A percentile compares a stretch with the other conserved stretches of the same genome.
Evolutionary conservation across 2,888 invertebrate genomes (phyloP).

Genomic region (Leptopterna dolabrata): DNA sequence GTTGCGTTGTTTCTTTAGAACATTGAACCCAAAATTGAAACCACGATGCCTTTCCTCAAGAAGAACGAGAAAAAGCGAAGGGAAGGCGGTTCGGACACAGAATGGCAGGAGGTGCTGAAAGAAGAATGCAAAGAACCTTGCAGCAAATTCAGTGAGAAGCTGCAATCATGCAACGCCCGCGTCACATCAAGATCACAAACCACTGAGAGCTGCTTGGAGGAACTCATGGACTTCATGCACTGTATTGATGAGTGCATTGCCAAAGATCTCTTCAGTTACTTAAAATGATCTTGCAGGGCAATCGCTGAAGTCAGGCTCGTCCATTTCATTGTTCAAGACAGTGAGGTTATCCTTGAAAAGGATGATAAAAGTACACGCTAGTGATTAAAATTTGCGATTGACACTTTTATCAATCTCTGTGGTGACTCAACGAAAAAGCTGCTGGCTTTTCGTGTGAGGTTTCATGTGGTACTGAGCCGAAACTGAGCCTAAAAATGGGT

Average conservation of each 20-base stretch:
- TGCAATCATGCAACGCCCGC: conserved; percentile 87
- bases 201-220: conserved; percentile 90
- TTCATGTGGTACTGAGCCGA: too few species aligned
- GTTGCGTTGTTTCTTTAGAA: too few species aligned
- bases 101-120: conserved; percentile 72
- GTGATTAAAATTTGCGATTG: too few species aligned
- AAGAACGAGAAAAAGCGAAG: not conserved
- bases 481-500: too few species aligned
- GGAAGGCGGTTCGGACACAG: not conserved
- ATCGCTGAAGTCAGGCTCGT: not conserved
- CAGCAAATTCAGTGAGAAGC: conserved; percentile 73
- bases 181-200: conserved; percentile 87
- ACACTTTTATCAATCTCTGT: too few species aligned
- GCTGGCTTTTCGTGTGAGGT: too few species aligned
- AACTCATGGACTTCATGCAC: conserved; percentile 90
- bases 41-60: not conserved
- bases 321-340: too few species aligned
- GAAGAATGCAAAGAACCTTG: conserved; percentile 58
- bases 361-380: too few species aligned
- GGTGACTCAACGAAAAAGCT: too few species aligned
- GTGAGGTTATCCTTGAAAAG: too few species aligned
- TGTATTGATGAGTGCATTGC: conserved; percentile 93
- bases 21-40: too few species aligned
- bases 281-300: conserved; percentile 72
- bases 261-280: conserved; percentile 77